Conservation (phyloP, 2,113 vertebrate genomes). For the Polypterus senegalus region DNA sequence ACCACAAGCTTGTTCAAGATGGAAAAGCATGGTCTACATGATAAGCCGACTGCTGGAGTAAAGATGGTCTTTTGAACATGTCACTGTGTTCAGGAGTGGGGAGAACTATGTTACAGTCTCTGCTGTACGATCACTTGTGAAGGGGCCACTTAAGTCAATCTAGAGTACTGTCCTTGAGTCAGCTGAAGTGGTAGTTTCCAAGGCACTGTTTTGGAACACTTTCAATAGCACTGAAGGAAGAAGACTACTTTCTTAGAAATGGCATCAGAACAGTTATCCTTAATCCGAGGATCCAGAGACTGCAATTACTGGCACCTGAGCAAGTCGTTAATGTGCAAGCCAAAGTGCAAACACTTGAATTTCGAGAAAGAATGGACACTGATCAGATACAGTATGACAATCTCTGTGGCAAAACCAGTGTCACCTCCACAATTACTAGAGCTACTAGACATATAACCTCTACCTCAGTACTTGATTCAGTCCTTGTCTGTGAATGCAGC, state of each 20-base stretch:
- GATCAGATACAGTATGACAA: conserved; percentile 11
- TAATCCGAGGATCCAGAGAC: neutral
- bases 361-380: conserved; percentile 14
- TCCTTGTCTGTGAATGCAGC: conserved; percentile 12
- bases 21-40: conserved; percentile 5
- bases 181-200: neutral
- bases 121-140: conserved; percentile 1
- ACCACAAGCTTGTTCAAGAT: neutral
- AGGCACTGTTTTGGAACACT: neutral
- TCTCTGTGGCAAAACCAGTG: conserved; percentile 8
- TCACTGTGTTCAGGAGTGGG: too few species aligned
- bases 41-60: neutral
- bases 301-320: conserved; percentile 15
- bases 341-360: conserved; percentile 13
- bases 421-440: conserved; percentile 14
- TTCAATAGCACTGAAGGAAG: conserved; percentile 1
- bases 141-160: neutral
- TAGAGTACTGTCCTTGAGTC: neutral
- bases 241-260: neutral
- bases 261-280: neutral
- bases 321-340: conserved; percentile 10
- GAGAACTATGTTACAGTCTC: neutral
- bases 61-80: neutral
- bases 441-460: conserved; percentile 10
- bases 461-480: conserved; percentile 14